Evolutionary conservation across 2,797 vertebrate species (phyloP).

Genomic region (Lepidocolaptes lacrymiger): DNA sequence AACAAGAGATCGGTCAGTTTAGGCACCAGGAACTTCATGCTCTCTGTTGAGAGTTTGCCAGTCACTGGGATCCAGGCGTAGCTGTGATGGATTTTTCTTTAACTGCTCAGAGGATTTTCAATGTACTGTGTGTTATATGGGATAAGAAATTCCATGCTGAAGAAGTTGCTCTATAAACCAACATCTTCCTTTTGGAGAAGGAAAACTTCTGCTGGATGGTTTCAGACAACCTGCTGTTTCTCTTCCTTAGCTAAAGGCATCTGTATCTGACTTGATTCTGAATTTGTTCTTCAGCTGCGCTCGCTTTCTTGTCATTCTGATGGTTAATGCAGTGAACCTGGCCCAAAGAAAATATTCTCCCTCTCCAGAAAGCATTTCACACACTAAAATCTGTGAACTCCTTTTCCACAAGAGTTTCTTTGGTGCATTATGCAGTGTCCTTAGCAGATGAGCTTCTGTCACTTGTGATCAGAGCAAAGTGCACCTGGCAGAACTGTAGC

Average conservation of each 20-base stretch:
- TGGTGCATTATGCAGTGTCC: neutral
- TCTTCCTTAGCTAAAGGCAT: neutral
- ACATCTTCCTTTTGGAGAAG: neutral
- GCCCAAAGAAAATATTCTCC: neutral
- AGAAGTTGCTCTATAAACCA: neutral
- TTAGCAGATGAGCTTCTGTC: neutral
- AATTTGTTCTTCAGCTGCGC: neutral
- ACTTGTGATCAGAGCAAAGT: neutral
- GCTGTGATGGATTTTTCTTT: neutral
- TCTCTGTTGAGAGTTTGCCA: neutral
- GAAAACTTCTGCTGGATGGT: neutral
- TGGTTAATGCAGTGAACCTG: neutral
- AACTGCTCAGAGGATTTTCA: neutral
- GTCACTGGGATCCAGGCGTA: neutral
- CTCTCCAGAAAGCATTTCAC: neutral
- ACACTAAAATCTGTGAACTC: neutral
- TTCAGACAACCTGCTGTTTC: neutral
- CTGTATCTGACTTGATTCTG: neutral
- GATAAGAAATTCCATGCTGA: neutral
- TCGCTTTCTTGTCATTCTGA: neutral
- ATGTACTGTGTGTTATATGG: accelerated
- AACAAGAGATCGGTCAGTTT: neutral
- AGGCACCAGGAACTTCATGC: neutral
- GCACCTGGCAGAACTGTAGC: neutral
- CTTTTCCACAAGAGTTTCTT: neutral